Evolutionary conservation across 2,888 invertebrate genomes (phyloP).

Genomic region (Microdon myrmicae): DNA sequence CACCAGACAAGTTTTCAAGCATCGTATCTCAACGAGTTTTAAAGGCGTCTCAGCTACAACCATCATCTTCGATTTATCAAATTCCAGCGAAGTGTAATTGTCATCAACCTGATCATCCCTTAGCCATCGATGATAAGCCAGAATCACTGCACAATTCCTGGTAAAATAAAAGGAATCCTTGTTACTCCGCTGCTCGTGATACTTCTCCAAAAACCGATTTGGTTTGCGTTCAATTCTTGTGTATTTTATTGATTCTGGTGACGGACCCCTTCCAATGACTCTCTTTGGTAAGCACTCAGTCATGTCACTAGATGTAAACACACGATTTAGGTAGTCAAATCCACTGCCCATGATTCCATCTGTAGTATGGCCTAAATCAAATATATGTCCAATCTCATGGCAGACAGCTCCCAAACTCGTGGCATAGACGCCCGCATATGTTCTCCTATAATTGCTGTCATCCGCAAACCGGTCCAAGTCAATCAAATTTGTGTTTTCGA

Average conservation of each 20-base stretch:
- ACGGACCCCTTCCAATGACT: slow-evolving; percentile 52
- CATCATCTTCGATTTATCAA: slow-evolving; percentile 3
- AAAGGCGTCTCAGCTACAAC: slow-evolving; percentile 37
- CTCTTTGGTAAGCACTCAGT: slow-evolving; percentile 64
- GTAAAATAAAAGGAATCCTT: slow-evolving; percentile 64
- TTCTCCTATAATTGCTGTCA: slow-evolving; percentile 90
- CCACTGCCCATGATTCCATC: slow-evolving; percentile 94
- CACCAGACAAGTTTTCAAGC: slow-evolving; percentile 59
- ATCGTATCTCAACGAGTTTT: slow-evolving; percentile 62
- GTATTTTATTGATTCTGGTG: slow-evolving; percentile 57
- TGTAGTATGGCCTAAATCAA: slow-evolving; percentile 91
- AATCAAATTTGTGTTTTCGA: slow-evolving; percentile 70
- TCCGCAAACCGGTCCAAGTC: slow-evolving; percentile 83
- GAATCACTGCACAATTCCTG: slow-evolving; percentile 61
- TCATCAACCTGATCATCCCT: slow-evolving; percentile 31
- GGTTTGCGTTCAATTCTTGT: slow-evolving; percentile 59
- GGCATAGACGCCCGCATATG: slow-evolving; percentile 87
- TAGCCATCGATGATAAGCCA: slow-evolving; percentile 64
- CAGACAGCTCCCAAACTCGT: slow-evolving; percentile 91
- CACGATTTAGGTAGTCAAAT: slow-evolving; percentile 83
- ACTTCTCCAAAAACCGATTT: slow-evolving; percentile 60
- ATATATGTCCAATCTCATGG: slow-evolving; percentile 90
- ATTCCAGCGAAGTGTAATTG: not conserved
- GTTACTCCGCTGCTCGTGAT: slow-evolving; percentile 60
- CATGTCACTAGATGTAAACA: slow-evolving; percentile 74